Conservation (phyloP, 2,888 invertebrate species). For the Brenthis hecate region DNA sequence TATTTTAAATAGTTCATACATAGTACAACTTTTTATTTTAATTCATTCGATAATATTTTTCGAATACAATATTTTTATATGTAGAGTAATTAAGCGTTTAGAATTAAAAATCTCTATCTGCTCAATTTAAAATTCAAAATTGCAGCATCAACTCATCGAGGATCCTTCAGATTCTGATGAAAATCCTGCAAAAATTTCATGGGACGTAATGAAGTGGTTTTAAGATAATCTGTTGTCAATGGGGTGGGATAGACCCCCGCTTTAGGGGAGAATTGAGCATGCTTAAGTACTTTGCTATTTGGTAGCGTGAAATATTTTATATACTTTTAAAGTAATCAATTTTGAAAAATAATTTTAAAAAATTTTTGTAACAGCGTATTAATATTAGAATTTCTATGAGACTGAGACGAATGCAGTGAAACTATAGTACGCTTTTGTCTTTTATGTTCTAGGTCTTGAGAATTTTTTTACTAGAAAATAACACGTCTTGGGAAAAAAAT, state of each 20-base stretch:
- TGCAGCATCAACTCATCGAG: conserved; percentile 20
- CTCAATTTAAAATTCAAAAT: conserved; percentile 33
- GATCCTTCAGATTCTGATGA: conserved; percentile 27
- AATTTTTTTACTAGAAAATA: no score
- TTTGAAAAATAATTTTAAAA: background rate
- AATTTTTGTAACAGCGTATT: background rate
- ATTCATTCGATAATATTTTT: no score
- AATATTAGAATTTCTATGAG: background rate
- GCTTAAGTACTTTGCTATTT: conserved; percentile 23
- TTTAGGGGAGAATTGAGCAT: background rate
- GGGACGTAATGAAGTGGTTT: conserved; percentile 60
- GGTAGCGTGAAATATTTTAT: conserved; percentile 9
- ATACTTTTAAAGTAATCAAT: background rate
- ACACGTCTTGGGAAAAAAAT: no score
- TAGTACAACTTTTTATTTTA: no score
- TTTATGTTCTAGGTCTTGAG: no score
- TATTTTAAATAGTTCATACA: no score
- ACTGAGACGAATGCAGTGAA: no score
- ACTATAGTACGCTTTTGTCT: no score
- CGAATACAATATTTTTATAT: background rate
- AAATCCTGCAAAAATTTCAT: conserved; percentile 46
- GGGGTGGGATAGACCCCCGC: conserved; percentile 43
- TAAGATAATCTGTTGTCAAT: conserved; percentile 68
- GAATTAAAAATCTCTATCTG: conserved; percentile 16
- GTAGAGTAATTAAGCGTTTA: background rate